phyloP scores from a whole-genome alignment of 2,113 vertebrate species.

The Oenanthe melanoleuca region DNA sequence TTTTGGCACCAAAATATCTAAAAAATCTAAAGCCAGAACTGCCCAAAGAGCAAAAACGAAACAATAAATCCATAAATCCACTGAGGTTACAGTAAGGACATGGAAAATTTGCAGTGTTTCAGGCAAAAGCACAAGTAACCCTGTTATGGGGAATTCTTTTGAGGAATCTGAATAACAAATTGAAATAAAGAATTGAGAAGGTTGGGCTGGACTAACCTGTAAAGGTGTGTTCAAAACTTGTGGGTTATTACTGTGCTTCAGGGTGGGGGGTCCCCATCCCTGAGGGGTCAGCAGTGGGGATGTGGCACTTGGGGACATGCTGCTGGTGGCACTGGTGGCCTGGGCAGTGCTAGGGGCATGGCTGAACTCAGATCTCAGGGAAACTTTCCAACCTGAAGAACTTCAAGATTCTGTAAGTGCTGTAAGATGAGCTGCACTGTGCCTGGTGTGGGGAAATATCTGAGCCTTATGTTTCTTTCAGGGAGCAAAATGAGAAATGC shows the following conservation, averaged over 20 bases:
- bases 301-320: background rate
- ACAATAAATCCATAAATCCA: background rate
- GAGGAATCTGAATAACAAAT: background rate
- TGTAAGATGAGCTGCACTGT: background rate
- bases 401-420: background rate
- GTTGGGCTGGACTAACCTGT: background rate
- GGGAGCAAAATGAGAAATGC: background rate
- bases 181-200: background rate
- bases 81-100: fast-evolving
- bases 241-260: background rate
- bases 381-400: background rate
- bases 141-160: background rate
- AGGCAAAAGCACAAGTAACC: background rate
- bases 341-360: background rate
- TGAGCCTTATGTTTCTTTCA: fast-evolving
- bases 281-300: background rate
- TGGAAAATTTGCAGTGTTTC: background rate
- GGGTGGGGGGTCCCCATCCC: background rate
- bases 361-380: background rate
- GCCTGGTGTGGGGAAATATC: background rate
- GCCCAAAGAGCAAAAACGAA: background rate
- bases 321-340: background rate
- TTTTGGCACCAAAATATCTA: background rate
- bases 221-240: background rate
- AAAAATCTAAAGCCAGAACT: background rate